Percentiles rank a stretch among this genome's conserved stretches.
Evolutionary conservation across 2,797 vertebrate genomes (phyloP).

Genomic region (Agapornis canus): DNA sequence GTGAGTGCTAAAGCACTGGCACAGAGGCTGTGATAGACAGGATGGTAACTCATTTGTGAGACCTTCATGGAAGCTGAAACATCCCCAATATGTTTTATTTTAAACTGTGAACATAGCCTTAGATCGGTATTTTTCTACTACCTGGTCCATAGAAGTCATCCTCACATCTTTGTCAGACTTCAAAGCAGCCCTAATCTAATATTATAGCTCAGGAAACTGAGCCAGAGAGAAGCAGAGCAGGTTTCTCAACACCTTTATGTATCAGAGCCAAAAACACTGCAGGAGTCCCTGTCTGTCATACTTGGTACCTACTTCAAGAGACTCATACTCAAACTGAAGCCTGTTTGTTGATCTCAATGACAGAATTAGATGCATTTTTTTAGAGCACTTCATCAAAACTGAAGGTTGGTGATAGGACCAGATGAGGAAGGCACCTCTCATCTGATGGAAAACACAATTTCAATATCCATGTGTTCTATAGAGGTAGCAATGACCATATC

Average conservation of each 20-base stretch:
- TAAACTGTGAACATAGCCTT: neutral
- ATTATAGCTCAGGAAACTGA: neutral
- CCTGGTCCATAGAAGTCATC: neutral
- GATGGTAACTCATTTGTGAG: neutral
- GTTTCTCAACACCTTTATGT: neutral
- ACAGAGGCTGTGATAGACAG: neutral
- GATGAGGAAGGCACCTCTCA: neutral
- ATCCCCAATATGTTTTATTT: neutral
- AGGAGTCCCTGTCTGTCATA: neutral
- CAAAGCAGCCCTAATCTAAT: neutral
- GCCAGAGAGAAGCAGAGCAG: neutral
- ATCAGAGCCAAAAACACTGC: neutral
- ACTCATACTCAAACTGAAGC: neutral
- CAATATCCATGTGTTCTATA: rapidly evolving
- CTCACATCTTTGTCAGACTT: neutral
- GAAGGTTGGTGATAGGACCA: neutral
- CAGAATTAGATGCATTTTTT: neutral
- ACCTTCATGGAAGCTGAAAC: neutral
- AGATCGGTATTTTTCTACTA: neutral
- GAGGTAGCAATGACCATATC: neutral
- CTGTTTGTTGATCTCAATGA: neutral
- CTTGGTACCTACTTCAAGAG: neutral
- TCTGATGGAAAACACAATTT: neutral
- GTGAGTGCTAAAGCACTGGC: neutral
- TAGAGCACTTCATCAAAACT: neutral